Conservation (phyloP, 2,888 invertebrate genomes). For the Nemotelus nigrinus region DNA sequence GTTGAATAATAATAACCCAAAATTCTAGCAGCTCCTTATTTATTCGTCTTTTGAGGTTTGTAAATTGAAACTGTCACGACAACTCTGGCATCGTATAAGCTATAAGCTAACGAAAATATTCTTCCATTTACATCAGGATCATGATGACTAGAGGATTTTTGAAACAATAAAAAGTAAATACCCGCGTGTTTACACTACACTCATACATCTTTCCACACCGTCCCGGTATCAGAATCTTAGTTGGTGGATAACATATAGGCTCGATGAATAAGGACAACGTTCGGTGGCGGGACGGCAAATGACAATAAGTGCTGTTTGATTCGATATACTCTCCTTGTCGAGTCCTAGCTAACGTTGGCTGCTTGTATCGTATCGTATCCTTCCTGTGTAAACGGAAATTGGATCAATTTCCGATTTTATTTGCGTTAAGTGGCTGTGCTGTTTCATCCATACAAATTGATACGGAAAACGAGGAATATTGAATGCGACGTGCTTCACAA, state of each 20-base stretch:
- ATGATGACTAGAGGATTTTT: constrained; percentile 28
- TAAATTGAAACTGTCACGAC: background rate
- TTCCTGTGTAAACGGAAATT: constrained; percentile 43
- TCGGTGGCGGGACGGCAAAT: background rate
- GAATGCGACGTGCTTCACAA: constrained; percentile 39
- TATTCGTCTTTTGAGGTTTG: too few species aligned
- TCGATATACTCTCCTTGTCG: too few species aligned
- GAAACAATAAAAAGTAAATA: constrained; percentile 31
- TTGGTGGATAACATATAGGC: too few species aligned
- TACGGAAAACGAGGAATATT: constrained; percentile 41
- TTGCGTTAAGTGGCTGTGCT: constrained; percentile 38
- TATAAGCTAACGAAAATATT: constrained; percentile 26
- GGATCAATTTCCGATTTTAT: constrained; percentile 46
- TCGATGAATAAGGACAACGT: too few species aligned
- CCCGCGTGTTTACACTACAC: background rate
- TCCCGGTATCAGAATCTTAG: too few species aligned
- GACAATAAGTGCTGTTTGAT: too few species aligned
- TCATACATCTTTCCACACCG: background rate
- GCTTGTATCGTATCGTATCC: background rate
- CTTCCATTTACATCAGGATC: constrained; percentile 20
- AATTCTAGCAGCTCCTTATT: too few species aligned
- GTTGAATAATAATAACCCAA: background rate
- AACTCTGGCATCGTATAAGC: background rate
- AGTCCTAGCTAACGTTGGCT: background rate
- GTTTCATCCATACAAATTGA: constrained; percentile 45